phyloP scores from a whole-genome alignment of 1,140 invertebrate species.

The Drosophila mauritiana region DNA sequence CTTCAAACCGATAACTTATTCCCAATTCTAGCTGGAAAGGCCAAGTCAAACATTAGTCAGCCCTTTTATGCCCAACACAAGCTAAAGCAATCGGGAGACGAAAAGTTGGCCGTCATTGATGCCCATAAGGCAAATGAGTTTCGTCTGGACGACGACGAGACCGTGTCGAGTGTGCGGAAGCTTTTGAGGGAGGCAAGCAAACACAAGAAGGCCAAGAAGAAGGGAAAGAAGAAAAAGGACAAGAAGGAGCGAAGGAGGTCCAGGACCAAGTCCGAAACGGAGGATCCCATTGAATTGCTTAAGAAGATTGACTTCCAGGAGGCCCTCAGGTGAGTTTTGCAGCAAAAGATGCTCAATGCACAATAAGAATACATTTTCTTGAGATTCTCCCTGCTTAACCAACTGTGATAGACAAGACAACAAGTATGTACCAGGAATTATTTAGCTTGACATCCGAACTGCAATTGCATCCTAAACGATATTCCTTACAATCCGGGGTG shows the following conservation, averaged over 20 bases:
- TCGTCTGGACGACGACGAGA: conserved; percentile 92
- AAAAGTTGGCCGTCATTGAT: conserved; percentile 61
- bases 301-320: conserved; percentile 88
- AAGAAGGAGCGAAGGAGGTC: conserved; percentile 87
- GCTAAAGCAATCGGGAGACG: conserved; percentile 77
- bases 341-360: neutral
- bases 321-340: conserved; percentile 87
- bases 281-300: conserved; percentile 55
- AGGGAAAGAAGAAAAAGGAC: conserved; percentile 87
- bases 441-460: neutral
- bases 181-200: conserved; percentile 92
- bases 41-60: conserved; percentile 83
- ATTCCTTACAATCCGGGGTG: too few relatives aligned
- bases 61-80: conserved; percentile 81
- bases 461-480: conserved; percentile 7
- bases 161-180: conserved; percentile 92
- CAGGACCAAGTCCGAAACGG: conserved; percentile 85
- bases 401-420: conserved; percentile 34
- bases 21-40: conserved; percentile 28
- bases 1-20: neutral
- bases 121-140: conserved; percentile 70
- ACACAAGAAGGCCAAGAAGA: conserved; percentile 91
- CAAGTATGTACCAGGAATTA: conserved; percentile 42
- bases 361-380: conserved; percentile 3
- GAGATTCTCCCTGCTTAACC: conserved; percentile 1